phyloP scores from a whole-genome alignment of 2,113 vertebrate genomes.

The Pandion haliaetus region DNA sequence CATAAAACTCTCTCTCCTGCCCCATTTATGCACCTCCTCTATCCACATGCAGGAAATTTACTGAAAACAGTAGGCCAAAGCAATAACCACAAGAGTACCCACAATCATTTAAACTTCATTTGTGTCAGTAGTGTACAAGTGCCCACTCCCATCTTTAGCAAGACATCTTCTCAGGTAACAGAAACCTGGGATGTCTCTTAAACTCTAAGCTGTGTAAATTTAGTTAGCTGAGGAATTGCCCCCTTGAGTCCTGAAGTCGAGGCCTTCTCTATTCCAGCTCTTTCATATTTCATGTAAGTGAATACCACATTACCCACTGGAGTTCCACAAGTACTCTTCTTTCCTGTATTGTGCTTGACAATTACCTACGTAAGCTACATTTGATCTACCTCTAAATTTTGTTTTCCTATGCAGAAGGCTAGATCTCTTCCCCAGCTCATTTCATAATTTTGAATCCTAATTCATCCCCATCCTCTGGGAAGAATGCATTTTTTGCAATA shows the following conservation, averaged over 20 bases:
- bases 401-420: background rate
- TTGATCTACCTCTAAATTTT: background rate
- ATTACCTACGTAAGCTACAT: rapidly evolving
- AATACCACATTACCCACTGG: background rate
- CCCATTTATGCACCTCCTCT: background rate
- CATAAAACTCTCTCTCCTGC: background rate
- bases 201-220: background rate
- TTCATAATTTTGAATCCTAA: background rate
- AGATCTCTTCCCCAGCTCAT: background rate
- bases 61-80: background rate
- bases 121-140: background rate
- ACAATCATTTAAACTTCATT: rapidly evolving
- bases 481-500: conserved; percentile 53
- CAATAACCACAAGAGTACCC: background rate
- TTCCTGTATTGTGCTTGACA: background rate
- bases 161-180: background rate
- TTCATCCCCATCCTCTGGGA: background rate
- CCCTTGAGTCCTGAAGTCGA: background rate
- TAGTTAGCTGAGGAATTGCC: background rate
- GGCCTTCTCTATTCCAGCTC: background rate
- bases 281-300: rapidly evolving
- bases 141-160: background rate
- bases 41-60: background rate
- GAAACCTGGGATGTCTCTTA: background rate
- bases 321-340: background rate